A percentile compares a stretch with the other conserved stretches of the same genome.
Evolutionary conservation across 2,888 invertebrate genomes (phyloP).

Genomic region (Leucophenga montana): DNA sequence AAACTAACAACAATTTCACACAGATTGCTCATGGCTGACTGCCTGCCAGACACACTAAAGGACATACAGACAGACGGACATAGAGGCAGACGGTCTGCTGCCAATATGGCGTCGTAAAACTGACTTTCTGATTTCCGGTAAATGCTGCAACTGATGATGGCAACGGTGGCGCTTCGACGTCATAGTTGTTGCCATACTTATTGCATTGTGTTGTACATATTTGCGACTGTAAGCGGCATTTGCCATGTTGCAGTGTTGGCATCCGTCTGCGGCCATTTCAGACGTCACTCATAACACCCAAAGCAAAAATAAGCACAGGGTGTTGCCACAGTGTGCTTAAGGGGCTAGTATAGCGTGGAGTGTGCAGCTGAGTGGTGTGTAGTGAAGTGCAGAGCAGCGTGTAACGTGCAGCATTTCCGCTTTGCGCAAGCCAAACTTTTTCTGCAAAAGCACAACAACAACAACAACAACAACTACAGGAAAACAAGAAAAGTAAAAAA

Average conservation of each 20-base stretch:
- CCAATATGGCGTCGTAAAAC: conserved; percentile 45
- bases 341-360: neutral
- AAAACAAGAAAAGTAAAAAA: too few species aligned
- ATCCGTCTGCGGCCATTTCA: neutral
- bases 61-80: too few species aligned
- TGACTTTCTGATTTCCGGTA: conserved; percentile 43
- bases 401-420: conserved; percentile 19
- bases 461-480: neutral
- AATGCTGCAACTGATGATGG: neutral
- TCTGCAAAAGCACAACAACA: conserved; percentile 16
- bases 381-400: conserved; percentile 11
- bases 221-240: neutral
- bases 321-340: neutral
- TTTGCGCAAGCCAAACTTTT: conserved; percentile 27
- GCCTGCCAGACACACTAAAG: too few species aligned
- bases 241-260: conserved; percentile 8
- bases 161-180: neutral
- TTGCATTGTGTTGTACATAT: neutral
- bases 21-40: too few species aligned
- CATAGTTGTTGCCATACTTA: neutral
- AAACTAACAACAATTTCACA: too few species aligned
- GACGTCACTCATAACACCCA: conserved; percentile 10
- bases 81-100: conserved; percentile 3
- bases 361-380: neutral
- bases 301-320: neutral